Base-by-base conservation (phyloP, 2,113 vertebrate species). In the Dissostichus mawsoni region DNA sequence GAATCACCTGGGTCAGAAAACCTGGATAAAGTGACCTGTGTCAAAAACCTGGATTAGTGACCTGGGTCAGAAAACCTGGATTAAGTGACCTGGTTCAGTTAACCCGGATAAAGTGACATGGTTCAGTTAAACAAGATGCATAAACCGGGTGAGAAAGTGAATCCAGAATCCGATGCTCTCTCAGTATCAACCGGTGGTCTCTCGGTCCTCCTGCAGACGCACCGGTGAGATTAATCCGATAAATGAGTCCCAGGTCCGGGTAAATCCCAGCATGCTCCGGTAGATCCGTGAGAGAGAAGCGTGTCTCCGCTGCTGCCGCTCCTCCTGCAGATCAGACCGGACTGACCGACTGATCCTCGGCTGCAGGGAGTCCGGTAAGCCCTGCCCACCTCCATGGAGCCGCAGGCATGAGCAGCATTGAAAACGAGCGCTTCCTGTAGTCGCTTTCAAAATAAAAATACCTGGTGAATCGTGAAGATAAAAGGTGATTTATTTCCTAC, bases 361-460 rank as follows among this genome's bases (percentile, higher is more conserved):
- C 20, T 0, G n/a, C 53, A 5, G 2, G 0, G 50, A 2, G 25
- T 9, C 18, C 41, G 0, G 0, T 2, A 29, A 23, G 17, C 84
- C 76, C 70, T 84, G 87, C 84, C 89, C 74, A 41, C 83, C 56
- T 59, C 29, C 1, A 12, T 13, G 0, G 29, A 18, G 18, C 0
- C 13, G 36, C 36, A 64, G 48, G 71, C 18, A 41, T 50, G 18
- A 65, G 3, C n/a, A 6, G 1, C 48, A 50, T 33, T 8, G 2
- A 7, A 0, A 0, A 8, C 20, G 16, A 0, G 3, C 0, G 3
- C 16, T 73, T 78, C 81, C 63, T 57, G 17, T 11, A 2, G 0
- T 0, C 0, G 0, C 76, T 50, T 80, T 74, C 83, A 80, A 72
- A 91, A 77, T 89, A 85, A 87, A 29, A 66, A 33, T 29, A 23